These are phyloP conservation scores for Propsilocerus akamusi DNA, from an alignment of 1,140 invertebrate species.

Conservation along the genomic window DNA sequence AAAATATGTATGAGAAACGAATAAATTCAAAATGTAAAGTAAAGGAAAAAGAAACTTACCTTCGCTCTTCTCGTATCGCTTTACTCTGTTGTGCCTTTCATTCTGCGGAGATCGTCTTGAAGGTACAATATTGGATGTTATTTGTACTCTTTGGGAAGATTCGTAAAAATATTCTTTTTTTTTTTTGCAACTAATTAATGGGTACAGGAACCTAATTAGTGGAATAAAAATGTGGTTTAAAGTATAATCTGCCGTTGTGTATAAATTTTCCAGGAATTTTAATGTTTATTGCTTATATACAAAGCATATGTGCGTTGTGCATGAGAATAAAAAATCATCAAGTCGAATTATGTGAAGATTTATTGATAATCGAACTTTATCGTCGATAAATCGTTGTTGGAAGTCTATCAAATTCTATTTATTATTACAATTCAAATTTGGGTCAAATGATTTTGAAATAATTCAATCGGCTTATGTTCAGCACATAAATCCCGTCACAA, in stretches of 20 bases:
- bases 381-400: too few species aligned
- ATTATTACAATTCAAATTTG: too few species aligned
- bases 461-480: too few species aligned
- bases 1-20: not conserved
- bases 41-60: not conserved
- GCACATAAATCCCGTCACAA: too few species aligned
- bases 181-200: not conserved
- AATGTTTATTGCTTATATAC: not conserved
- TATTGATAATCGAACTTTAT: too few species aligned
- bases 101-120: not conserved
- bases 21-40: not conserved
- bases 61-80: not conserved
- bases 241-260: slow-evolving; percentile 1
- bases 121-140: slow-evolving; percentile 1
- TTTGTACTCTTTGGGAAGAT: too few species aligned
- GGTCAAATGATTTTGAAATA: too few species aligned
- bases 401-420: too few species aligned
- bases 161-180: not conserved
- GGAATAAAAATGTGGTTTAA: not conserved
- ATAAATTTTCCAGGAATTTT: slow-evolving; percentile 1
- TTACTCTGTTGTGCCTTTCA: not conserved
- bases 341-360: too few species aligned
- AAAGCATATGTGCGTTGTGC: not conserved
- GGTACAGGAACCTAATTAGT: not conserved
- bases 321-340: too few species aligned